Conservation (phyloP, 2,113 vertebrate species). For the Apistogramma diplotaenia region DNA sequence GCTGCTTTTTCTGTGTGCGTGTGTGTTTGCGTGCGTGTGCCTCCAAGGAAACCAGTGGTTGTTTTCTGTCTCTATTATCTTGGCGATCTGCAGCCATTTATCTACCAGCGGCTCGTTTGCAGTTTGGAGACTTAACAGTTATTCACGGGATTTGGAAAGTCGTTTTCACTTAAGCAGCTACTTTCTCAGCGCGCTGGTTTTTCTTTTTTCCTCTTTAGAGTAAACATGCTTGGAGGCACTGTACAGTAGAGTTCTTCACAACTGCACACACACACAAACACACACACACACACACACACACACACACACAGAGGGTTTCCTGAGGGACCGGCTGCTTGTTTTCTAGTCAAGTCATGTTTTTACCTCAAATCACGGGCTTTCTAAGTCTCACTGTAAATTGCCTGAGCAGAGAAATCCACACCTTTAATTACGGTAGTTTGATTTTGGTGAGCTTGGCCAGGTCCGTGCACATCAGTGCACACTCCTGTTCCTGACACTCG, state of each 20-base stretch:
- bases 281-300: constrained; percentile 47
- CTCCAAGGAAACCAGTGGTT: constrained; percentile 18
- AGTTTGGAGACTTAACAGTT: constrained; percentile 49
- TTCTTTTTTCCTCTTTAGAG: not conserved
- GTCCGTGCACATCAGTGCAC: not conserved
- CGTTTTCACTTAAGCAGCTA: constrained; percentile 54
- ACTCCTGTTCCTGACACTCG: not conserved
- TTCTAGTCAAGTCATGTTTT: constrained; percentile 29
- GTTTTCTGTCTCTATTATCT: constrained; percentile 50
- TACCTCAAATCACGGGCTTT: not conserved
- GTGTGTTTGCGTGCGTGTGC: not conserved
- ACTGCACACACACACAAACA: constrained; percentile 47
- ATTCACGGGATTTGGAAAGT: constrained; percentile 61
- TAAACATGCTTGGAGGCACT: constrained; percentile 55
- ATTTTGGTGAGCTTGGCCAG: not conserved
- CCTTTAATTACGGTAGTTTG: not conserved
- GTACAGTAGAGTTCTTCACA: constrained; percentile 40
- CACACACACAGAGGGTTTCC: constrained; percentile 33
- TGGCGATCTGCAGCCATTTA: constrained; percentile 35
- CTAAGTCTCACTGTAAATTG: constrained; percentile 5
- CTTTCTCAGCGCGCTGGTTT: constrained; percentile 41
- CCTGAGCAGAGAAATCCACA: not conserved
- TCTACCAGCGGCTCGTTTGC: constrained; percentile 41
- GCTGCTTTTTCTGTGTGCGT: not conserved
- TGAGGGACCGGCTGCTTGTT: constrained; percentile 18